Evolutionary conservation across 1,140 invertebrate species (phyloP), one percentile per base, ranked within the genome.

Genomic region (Neotoxoptera formosana): DNA sequence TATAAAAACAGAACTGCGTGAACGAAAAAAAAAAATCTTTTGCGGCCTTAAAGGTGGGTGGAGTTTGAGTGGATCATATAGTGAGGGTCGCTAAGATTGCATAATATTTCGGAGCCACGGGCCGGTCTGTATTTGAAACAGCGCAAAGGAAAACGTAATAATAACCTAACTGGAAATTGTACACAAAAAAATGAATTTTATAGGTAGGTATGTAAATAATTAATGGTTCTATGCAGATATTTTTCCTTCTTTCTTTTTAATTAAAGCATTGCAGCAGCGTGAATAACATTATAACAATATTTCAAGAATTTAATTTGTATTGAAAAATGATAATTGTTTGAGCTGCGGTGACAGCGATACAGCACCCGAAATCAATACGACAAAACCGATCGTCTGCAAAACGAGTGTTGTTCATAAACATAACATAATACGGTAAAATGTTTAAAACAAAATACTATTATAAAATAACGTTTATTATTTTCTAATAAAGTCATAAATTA

Each of bases 401-500:
- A 60, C 3, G n/a, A 76, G 30, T n/a, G 11, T 67, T 67, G 14
- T 76, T 76, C 60, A 76, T 76, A 17, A 76, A 76, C 9, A 76
- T 76, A n/a, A 76, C n/a, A 67, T 53, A 20, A 76, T 76, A 76
- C 60, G 14, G 30, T 76, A 76, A n/a, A 76, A 76, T 76, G 30
- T 76, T n/a, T n/a, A n/a, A 76, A 76, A 76, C 30, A 76, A 76
- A 76, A n/a, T n/a, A n/a, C n/a, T 34, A 76, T 76, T n/a, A 76
- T 34, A 34, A 76, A 76, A 76, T 76, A 76, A n/a, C n/a, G 60
- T 76, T 76, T 76, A 76, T 76, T 76, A 76, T n/a, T 76, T 76
- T 76, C 60, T 76, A 34, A 76, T 76, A 76, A 76, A 76, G 60
- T 76, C 60, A 76, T 76, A 76, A 76, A 76, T 34, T 76, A 76